Evolutionary conservation across 2,113 vertebrate species (phyloP).

Genomic region (Petroica traversi): DNA sequence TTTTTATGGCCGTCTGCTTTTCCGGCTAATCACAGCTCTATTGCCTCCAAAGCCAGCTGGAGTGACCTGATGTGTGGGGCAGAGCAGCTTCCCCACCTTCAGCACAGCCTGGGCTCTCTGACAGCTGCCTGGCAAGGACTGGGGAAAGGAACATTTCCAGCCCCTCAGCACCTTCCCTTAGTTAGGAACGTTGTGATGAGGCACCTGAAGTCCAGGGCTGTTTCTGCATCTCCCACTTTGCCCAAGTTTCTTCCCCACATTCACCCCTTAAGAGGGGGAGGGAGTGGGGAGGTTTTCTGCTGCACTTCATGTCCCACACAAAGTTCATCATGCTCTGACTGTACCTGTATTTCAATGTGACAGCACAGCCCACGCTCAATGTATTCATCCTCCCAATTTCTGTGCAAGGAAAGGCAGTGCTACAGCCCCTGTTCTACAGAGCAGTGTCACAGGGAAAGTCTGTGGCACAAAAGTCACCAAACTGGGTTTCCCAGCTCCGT

Average conservation of each 20-base stretch:
- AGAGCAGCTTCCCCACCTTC: background rate
- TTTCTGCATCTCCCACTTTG: background rate
- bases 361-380: background rate
- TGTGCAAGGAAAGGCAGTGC: background rate
- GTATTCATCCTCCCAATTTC: background rate
- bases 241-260: background rate
- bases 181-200: background rate
- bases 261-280: background rate
- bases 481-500: background rate
- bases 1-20: background rate
- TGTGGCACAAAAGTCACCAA: background rate
- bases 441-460: background rate
- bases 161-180: background rate
- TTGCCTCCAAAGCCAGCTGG: background rate
- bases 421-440: background rate
- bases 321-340: slow-evolving; percentile 41
- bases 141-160: background rate
- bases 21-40: background rate
- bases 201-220: background rate
- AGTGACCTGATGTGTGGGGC: background rate
- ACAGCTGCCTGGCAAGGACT: background rate
- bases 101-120: background rate
- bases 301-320: slow-evolving; percentile 8
- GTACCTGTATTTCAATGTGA: background rate
- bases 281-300: background rate